Percentiles rank a stretch among this genome's conserved stretches.
Conservation (phyloP, 2,888 invertebrate genomes). For the Julus scandinavius region DNA sequence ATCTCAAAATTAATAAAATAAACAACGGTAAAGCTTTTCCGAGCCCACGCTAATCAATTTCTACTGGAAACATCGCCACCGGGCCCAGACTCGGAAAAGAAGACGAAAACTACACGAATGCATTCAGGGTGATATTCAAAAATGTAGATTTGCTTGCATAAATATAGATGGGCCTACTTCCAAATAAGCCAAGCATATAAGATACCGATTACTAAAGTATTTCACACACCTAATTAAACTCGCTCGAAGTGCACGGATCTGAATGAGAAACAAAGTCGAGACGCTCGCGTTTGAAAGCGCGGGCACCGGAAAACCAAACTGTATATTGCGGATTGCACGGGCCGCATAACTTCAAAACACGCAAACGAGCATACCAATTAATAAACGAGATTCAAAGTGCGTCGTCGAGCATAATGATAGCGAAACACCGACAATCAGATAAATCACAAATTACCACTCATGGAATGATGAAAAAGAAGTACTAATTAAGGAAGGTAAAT, state of each 20-base stretch:
- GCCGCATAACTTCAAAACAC: background rate
- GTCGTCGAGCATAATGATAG: background rate
- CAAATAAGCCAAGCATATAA: background rate
- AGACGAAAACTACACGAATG: background rate
- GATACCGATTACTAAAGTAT: background rate
- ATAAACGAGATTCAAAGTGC: background rate
- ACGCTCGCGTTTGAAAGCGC: background rate
- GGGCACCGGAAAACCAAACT: background rate
- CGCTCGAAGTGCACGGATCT: background rate
- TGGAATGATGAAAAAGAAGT: background rate
- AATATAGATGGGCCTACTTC: background rate
- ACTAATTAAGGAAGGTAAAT: background rate
- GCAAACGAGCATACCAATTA: background rate
- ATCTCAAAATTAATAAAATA: background rate
- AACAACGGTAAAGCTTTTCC: background rate
- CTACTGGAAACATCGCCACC: too few relatives aligned
- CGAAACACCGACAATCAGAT: background rate
- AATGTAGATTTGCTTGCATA: background rate
- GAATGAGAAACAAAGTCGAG: background rate
- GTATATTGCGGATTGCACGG: background rate
- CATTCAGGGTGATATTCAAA: background rate
- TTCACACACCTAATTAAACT: background rate
- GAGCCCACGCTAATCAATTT: background rate
- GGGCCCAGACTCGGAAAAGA: background rate
- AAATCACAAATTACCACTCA: background rate